Conservation (phyloP, 2,888 invertebrate species). For the Yponomeuta cagnagella region DNA sequence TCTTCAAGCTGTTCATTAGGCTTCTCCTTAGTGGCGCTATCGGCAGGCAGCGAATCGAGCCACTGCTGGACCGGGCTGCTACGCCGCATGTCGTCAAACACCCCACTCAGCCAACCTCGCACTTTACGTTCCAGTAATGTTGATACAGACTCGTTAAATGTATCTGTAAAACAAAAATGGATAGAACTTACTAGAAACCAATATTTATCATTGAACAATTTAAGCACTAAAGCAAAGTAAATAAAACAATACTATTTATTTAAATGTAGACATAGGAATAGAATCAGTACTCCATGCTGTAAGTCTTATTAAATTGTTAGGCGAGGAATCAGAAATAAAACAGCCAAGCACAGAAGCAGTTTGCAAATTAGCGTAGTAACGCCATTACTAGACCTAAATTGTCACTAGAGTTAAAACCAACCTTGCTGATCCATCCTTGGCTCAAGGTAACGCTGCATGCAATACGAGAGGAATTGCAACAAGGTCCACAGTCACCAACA, state of each 20-base stretch:
- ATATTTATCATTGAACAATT: not conserved
- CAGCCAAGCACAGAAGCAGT: too few species aligned
- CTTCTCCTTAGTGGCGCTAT: constrained; percentile 16
- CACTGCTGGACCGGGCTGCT: constrained; percentile 82
- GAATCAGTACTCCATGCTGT: too few species aligned
- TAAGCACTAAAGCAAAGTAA: not conserved
- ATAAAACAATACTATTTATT: too few species aligned
- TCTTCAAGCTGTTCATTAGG: constrained; percentile 17
- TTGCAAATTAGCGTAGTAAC: too few species aligned
- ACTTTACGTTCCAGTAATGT: constrained; percentile 66
- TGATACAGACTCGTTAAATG: constrained; percentile 65
- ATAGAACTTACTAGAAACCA: not conserved
- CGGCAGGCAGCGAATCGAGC: constrained; percentile 77
- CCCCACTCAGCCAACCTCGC: constrained; percentile 65
- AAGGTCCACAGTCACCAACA: constrained; percentile 23
- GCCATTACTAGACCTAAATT: too few species aligned
- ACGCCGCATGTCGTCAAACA: constrained; percentile 76
- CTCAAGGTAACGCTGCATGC: constrained; percentile 69
- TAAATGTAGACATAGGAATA: too few species aligned
- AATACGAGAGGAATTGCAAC: constrained; percentile 60
- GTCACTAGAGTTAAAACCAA: constrained; percentile 41
- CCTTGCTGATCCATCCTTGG: constrained; percentile 71
- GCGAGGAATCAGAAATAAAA: too few species aligned
- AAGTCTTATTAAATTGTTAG: too few species aligned
- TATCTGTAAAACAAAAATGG: constrained; percentile 40